Conservation (phyloP, 2,888 invertebrate genomes). For the Lasius fuliginosus region DNA sequence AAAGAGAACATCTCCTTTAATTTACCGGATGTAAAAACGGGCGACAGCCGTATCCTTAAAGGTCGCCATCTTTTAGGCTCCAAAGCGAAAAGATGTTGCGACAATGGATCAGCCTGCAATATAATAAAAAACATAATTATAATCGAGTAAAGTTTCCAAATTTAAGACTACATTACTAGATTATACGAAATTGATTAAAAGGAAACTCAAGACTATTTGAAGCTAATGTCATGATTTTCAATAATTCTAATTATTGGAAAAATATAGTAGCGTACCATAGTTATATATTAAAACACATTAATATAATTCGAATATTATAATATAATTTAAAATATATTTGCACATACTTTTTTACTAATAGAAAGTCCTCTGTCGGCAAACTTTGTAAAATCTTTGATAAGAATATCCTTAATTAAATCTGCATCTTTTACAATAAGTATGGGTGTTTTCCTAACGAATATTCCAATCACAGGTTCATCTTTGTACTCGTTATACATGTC, state of each 20-base stretch:
- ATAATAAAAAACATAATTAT: not conserved
- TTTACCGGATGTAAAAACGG: constrained; percentile 87
- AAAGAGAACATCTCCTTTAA: constrained; percentile 86
- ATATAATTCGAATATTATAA: too few relatives aligned
- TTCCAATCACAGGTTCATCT: constrained; percentile 9
- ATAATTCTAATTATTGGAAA: too few relatives aligned
- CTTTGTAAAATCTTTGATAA: constrained; percentile 43
- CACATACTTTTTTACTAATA: constrained; percentile 2
- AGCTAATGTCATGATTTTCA: too few relatives aligned
- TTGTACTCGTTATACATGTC: not conserved
- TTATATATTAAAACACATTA: too few relatives aligned
- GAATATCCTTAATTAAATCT: constrained; percentile 39
- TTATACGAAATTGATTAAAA: not conserved
- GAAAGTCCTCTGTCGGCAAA: constrained; percentile 25
- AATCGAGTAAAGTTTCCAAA: not conserved
- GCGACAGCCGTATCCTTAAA: constrained; percentile 85
- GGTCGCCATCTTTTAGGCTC: constrained; percentile 86
- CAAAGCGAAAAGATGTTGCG: constrained; percentile 80
- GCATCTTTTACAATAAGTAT: constrained; percentile 21
- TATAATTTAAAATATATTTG: too few relatives aligned
- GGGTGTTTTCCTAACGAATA: not conserved
- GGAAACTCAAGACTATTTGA: too few relatives aligned
- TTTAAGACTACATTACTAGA: not conserved
- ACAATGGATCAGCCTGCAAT: constrained; percentile 26
- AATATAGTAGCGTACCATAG: too few relatives aligned